Percentiles rank a stretch among this genome's conserved stretches.
Conservation (phyloP, 1,140 invertebrate species). For the Tetramorium parvispinum region DNA sequence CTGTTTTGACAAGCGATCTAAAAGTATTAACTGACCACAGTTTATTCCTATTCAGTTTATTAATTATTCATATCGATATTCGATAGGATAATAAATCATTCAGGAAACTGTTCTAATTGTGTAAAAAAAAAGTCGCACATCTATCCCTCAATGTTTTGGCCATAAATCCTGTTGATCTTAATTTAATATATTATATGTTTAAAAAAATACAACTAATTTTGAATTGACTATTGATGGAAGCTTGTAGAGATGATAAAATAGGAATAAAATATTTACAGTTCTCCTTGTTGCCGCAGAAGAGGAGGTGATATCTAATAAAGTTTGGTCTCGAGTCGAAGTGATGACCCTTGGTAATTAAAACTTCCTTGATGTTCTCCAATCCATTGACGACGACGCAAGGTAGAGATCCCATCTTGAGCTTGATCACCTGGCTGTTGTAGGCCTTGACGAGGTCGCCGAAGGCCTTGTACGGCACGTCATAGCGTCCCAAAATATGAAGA, state of each 20-base stretch:
- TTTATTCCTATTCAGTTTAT: not conserved
- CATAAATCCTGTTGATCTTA: not conserved
- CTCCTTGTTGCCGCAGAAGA: conserved; percentile 89
- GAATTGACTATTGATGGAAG: not conserved
- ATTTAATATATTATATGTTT: not conserved
- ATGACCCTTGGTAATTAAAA: conserved; percentile 87
- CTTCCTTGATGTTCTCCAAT: conserved; percentile 88
- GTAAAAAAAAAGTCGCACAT: not conserved
- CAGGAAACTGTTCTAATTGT: not conserved
- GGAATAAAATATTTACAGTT: conserved; percentile 87
- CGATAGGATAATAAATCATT: not conserved
- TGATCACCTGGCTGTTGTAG: conserved; percentile 87
- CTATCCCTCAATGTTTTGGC: too few species aligned
- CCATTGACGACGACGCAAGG: conserved; percentile 89
- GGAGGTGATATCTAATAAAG: conserved; percentile 88
- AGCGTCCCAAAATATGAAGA: conserved; percentile 87
- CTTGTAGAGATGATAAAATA: not conserved
- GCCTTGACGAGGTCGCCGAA: conserved; percentile 86
- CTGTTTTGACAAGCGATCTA: not conserved
- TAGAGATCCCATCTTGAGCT: conserved; percentile 87
- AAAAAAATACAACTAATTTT: not conserved
- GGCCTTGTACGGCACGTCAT: conserved; percentile 89
- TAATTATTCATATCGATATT: not conserved
- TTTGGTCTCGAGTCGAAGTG: conserved; percentile 89
- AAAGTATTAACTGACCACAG: not conserved